Base-by-base conservation (phyloP, 2,888 invertebrate genomes). In the Cotesia congregata region DNA sequence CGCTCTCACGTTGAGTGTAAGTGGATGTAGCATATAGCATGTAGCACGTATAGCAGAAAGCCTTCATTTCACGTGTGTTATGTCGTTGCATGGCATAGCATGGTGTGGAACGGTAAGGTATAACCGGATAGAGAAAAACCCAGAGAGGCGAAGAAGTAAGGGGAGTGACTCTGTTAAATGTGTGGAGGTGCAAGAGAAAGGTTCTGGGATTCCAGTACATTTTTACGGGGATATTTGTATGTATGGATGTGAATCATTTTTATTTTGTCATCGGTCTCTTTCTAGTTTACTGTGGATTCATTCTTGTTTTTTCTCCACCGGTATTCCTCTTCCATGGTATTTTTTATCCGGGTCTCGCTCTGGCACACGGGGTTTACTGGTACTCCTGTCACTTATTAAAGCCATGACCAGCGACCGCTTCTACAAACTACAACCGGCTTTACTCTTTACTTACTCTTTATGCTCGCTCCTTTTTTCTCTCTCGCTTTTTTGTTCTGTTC, bases 61-160 rank as follows among this genome's bases (percentile, higher is more conserved):
- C 68, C 41, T 41, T 40, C 50, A 41, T 68, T 68, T 68, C 68
- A 40, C 68, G 50, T 68, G 68, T 41, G 40, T 60, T 7, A 50
- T 50, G 50, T 12, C 12, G 12, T 50, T 12, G 9, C 12, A 50
- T 50, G 50, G 30, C 3, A 30, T 30, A 0, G 30, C 30, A 30
- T 30, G 30, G 30, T 30, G 30, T 30, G 30, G 30, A 30, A 30
- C 30, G 30, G 30, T 30, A 30, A 30, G 30, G 30, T 30, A 30
- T 20, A 72, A 72, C 72, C 72, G 72, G 72, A 72, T 72, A 30
- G 72, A 65, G 72, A 64, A 65, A 40, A 62, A 41, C 50, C 50
- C 50, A 12, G 7, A 59, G 38, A 62, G 71, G 40, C 41, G 65
- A 50, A 38, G 9, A 30, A 65, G 30, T 30, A 3, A 30, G 30